Evolutionary conservation across 1,140 invertebrate species (phyloP), one percentile per base, ranked within the genome.

Genomic region (Cyphomyrmex costatus): DNA sequence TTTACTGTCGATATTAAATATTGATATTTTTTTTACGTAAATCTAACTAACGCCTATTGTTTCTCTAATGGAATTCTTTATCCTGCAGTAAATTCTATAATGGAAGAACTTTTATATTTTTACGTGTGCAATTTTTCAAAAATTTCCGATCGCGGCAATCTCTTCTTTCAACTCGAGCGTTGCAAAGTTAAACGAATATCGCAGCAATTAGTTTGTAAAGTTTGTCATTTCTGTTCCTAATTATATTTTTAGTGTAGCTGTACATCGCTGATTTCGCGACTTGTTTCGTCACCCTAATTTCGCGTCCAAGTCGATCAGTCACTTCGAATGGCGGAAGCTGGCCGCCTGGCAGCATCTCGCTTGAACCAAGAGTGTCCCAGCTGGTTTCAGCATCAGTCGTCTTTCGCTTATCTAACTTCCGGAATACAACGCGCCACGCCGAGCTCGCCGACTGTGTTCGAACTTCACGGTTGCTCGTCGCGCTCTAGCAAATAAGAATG

Each of bases 401-500:
- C 79, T 83, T 49, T 60, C 53, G 53, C 79, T 73, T 83, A 83
- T 83, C 68, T 46, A 83, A 83, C 79, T 83, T 83, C 3, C 36
- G 36, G 19, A 3, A 27, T 46, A 36, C 79, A 56, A 83, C 53
- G 61, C 68, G 27, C 51, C 78, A 51, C 30, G 78, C 19, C 30
- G 10, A 68, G 8, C 33, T 58, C 49, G 30, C 78, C n/a, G 30
- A 70, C 77, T 49, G 30, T 33, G 70, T 82, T 73, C 79, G 19
- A 71, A 82, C 46, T 79, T 33, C 16, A 21, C 46, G 27, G 16
- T 42, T 14, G 27, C 16, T 10, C 63, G 24, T 51, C 21, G 19
- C n/a, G 21, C 49, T 30, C 53, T 19, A 14, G n/a, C 42, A 83
- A 83, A 74, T 83, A 83, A 83, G 68, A 83, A 73, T n/a, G 19